Percentiles rank a stretch among this genome's conserved stretches.
phyloP scores from a whole-genome alignment of 2,888 invertebrate genomes.

The Neria commutata region DNA sequence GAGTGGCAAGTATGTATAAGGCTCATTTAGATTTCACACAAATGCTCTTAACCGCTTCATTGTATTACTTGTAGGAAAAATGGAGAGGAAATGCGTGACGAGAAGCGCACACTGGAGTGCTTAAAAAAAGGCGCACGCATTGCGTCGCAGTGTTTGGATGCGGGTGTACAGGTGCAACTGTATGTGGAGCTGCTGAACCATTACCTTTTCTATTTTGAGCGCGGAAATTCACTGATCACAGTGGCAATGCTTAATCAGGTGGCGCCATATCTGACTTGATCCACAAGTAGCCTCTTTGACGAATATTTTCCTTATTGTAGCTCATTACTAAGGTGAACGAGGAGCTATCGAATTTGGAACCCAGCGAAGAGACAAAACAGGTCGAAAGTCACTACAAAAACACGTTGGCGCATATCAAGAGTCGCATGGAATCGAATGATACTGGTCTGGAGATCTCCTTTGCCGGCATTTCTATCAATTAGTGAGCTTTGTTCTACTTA shows the following conservation, averaged over 20 bases:
- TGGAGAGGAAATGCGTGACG: constrained; percentile 78
- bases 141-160: constrained; percentile 97
- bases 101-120: constrained; percentile 90
- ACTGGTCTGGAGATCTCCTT: constrained; percentile 59
- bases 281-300: background rate
- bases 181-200: constrained; percentile 93
- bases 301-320: constrained; percentile 62
- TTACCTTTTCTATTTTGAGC: constrained; percentile 91
- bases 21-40: background rate
- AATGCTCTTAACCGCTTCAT: background rate
- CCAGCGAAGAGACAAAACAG: constrained; percentile 95
- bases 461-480: constrained; percentile 61
- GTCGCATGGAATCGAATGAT: constrained; percentile 64
- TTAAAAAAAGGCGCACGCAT: constrained; percentile 94
- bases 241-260: constrained; percentile 67
- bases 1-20: constrained; percentile 75
- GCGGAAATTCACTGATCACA: constrained; percentile 74
- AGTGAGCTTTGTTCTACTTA: constrained; percentile 33
- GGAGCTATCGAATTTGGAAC: constrained; percentile 90
- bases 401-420: constrained; percentile 81
- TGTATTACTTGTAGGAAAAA: constrained; percentile 51
- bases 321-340: constrained; percentile 92
- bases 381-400: constrained; percentile 95
- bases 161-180: constrained; percentile 93
- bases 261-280: background rate